Base-by-base conservation (phyloP, 2,113 vertebrate species). In the Takifugu flavidus region DNA sequence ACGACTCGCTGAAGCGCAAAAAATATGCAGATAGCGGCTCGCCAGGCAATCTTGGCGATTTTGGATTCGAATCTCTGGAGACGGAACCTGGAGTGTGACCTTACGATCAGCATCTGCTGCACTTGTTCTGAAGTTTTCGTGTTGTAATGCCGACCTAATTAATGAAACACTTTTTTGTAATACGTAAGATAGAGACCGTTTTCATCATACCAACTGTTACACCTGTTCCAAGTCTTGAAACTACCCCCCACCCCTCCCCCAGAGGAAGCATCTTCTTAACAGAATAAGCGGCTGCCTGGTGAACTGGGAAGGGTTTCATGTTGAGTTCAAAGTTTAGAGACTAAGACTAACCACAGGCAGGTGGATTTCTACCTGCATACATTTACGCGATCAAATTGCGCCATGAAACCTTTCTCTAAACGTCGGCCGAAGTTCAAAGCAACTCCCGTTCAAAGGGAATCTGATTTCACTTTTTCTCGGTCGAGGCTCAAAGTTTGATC, bases 391-490 rank as follows among this genome's bases (percentile, higher is more conserved):
- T 81, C 75, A 74, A 80, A 82, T 74, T 79, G 81, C 82, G 75
- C 73, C 86, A 79, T 73, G 74, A 82, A 78, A 85, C 81, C 65
- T 77, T 86, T 77, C 65, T 77, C 70, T 84, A 85, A 83, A 85
- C 39, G 79, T 78, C 52, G 58, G 74, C 70, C 70, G 31, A 59
- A 88, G 84, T 88, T 88, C 87, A 88, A 88, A 88, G 87, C 68
- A 11, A 71, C 62, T 45, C 65, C 65, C 58, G 70, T 84, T 81
- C 83, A 84, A 83, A 82, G 83, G 63, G 74, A 81, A 86, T 84
- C 86, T 72, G 80, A 84, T 84, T 84, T 77, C 68, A 77, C 80
- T 87, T 84, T 78, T 63, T 54, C 74, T 78, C 79, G 58, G 75
- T 59, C 61, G 59, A 72, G 70, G 7, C 29, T 82, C 70, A 74